Percentiles rank a stretch among this genome's conserved stretches.
These are phyloP conservation scores for Mythimna pallens DNA, from an alignment of 2,888 invertebrate species.

Conservation along the genomic window DNA sequence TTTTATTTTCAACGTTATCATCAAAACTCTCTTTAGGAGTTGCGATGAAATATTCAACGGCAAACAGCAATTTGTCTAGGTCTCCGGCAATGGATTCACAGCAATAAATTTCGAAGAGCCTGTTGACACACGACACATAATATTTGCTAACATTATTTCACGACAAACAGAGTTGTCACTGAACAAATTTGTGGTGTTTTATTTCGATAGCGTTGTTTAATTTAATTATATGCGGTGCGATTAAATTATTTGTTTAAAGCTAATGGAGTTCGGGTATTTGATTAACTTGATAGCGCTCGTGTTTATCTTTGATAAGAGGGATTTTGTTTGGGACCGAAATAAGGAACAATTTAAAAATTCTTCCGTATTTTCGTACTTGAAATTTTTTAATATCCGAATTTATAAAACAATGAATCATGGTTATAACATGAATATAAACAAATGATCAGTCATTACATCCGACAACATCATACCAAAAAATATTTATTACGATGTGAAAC, in stretches of 20 bases:
- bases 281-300: slow-evolving; percentile 72
- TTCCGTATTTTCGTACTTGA: slow-evolving; percentile 59
- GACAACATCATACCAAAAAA: slow-evolving; percentile 41
- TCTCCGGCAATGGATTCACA: slow-evolving; percentile 72
- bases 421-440: slow-evolving; percentile 28
- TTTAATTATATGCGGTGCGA: slow-evolving; percentile 76
- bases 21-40: slow-evolving; percentile 32
- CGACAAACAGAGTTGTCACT: slow-evolving; percentile 82
- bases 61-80: slow-evolving; percentile 51
- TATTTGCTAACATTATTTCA: slow-evolving; percentile 85
- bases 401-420: slow-evolving; percentile 20
- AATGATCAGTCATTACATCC: slow-evolving; percentile 43
- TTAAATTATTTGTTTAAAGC: slow-evolving; percentile 81
- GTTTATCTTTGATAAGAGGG: slow-evolving; percentile 74
- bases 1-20: slow-evolving; percentile 17
- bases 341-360: slow-evolving; percentile 68
- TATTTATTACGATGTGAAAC: slow-evolving; percentile 49
- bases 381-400: slow-evolving; percentile 17
- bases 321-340: slow-evolving; percentile 76
- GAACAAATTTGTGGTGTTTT: slow-evolving; percentile 85
- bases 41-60: slow-evolving; percentile 25
- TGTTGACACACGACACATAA: slow-evolving; percentile 76
- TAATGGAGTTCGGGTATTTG: slow-evolving; percentile 74
- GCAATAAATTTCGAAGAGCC: slow-evolving; percentile 84
- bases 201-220: slow-evolving; percentile 85